Base-by-base conservation (phyloP, 1,140 invertebrate genomes). In the Drosophila chauvacae region DNA sequence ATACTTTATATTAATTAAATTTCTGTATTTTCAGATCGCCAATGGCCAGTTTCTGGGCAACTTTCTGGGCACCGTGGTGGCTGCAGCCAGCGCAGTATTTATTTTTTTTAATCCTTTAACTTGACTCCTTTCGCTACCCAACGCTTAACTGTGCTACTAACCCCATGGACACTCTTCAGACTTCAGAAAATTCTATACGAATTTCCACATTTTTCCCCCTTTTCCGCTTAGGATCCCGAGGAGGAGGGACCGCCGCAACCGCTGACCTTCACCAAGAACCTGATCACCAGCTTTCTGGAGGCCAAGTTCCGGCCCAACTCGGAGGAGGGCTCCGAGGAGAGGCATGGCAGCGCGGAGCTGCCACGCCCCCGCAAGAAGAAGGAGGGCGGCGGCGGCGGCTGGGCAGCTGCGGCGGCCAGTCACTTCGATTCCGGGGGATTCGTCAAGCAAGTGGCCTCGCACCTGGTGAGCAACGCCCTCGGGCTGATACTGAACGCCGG, bases 1-100 rank as follows among this genome's bases (percentile, higher is more conserved):
- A 14, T 26, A 10, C 23, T 16, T 14, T 4, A 35, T 0, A 1
- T 37, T 13, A n/a, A 11, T 13, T 63, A 2, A 1, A 4, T 50
- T 16, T 4, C 4, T 14, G 4, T 28, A 26, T 30, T 61, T 82
- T 13, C 59, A 87, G 84, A 83, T 92, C 1, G 93, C 93, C 53
- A 93, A 93, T 75, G 93, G 93, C 58, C 84, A 85, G 69, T 93
- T 93, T 30, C 37, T 93, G 51, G 93, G 93, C 68, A 92, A 93
- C 69, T 92, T 93, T 41, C 35, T 92, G 23, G 90, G 92, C 50
- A 92, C 92, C 47, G 71, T 93, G 11, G 41, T 93, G 16, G 91
- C 90, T 20, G 80, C 90, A 55, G 69, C 91, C 26, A 93, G 93
- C 83, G 92, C 92, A 81, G 93, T 93, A 93, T 73, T 71, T 92